phyloP scores from a whole-genome alignment of 1,140 invertebrate species.

The Propsilocerus akamusi region DNA sequence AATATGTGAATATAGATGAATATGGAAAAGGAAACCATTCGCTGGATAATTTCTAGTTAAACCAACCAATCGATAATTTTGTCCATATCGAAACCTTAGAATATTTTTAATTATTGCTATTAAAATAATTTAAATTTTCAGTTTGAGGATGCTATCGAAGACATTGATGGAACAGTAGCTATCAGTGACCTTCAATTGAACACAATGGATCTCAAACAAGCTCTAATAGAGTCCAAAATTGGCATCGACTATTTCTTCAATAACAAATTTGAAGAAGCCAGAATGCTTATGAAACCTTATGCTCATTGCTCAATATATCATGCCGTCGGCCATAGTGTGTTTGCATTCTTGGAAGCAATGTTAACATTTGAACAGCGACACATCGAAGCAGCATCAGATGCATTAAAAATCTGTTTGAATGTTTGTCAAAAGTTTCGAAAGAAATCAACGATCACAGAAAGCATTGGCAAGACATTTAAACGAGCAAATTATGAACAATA shows the following conservation, averaged over 20 bases:
- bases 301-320: conserved; percentile 77
- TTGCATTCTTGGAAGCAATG: conserved; percentile 80
- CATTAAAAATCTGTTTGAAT: conserved; percentile 52
- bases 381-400: conserved; percentile 49
- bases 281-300: conserved; percentile 54
- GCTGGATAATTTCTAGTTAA: too few species aligned
- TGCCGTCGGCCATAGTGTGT: conserved; percentile 72
- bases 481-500: conserved; percentile 56
- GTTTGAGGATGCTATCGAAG: conserved; percentile 27
- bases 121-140: too few species aligned
- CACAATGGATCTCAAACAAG: conserved; percentile 38
- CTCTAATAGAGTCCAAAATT: conserved; percentile 43
- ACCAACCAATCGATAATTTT: too few species aligned
- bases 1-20: too few species aligned
- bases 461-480: conserved; percentile 63
- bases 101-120: too few species aligned
- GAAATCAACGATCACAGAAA: conserved; percentile 53
- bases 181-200: conserved; percentile 4
- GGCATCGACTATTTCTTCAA: conserved; percentile 73
- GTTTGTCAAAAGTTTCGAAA: conserved; percentile 56
- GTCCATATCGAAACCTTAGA: too few species aligned
- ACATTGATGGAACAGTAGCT: conserved; percentile 10
- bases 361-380: conserved; percentile 77
- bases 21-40: too few species aligned
- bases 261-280: conserved; percentile 69